Evolutionary conservation across 2,113 vertebrate species (phyloP), one percentile per base, ranked within the genome.

Genomic region (Phylloscopus trochiloides): DNA sequence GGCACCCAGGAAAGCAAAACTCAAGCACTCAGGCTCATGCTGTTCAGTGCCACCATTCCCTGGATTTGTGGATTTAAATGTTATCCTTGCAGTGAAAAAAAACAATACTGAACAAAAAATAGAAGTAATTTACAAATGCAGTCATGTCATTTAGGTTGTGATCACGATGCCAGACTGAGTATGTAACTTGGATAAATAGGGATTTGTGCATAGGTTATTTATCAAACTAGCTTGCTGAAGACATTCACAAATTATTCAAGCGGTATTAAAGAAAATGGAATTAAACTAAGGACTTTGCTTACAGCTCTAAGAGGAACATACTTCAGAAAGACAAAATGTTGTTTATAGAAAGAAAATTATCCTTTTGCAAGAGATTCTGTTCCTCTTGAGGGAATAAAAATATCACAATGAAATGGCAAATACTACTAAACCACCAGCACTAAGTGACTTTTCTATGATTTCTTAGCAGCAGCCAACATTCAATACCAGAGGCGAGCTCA

Each of bases 121-220:
- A 36, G 7, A 79, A 59, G 18, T 17, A 19, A 65, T 36, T 54
- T 32, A 62, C 8, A 66, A 86, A 68, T 7, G 10, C 24, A 63
- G 34, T 34, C 38, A 48, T 0, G 0, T 59, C 14, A 28, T 50
- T 86, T 59, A 48, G 32, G 61, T 45, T 6, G 3, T 0, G 1
- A 62, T 40, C 51, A 42, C 4, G 1, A 63, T 20, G 9, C 15
- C 31, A 48, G 25, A 66, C 14, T 47, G 17, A 73, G 51, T 74
- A 31, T 3, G 8, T 10, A 20, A 62, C 14, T 16, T 29, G 29
- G 9, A 20, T 52, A 84, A 84, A 24, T 36, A 29, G 9, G 43
- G 36, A 59, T 58, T 88, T 67, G 43, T 62, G 7, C 15, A 61
- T 1, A n/a, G 10, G 29, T 45, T 59, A 72, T 57, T 75, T 38